Base-by-base conservation (phyloP, 2,888 invertebrate genomes). In the Leistus spinibarbis region DNA sequence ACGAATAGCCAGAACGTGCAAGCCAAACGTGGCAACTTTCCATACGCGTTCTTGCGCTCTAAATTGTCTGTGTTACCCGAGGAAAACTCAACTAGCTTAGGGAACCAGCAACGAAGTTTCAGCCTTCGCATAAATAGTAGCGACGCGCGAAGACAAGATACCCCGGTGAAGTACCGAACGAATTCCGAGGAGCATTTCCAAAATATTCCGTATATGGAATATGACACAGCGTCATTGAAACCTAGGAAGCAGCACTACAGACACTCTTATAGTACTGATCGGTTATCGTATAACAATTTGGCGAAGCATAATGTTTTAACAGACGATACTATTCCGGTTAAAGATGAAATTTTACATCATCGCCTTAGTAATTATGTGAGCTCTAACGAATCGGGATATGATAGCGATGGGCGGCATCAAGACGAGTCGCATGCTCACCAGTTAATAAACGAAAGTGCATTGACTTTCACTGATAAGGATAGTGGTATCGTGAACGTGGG, bases 301-400 rank as follows among this genome's bases (percentile, higher is more conserved):
- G 64, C 64, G n/a, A 23, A 64, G 24, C 64, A 64, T 23, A 64
- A 64, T 24, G 22, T 64, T 64, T 64, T 64, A 64, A 64, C 64
- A 56, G 78, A 80, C 16, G 82, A 83, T 40, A 80, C 78, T 56
- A 76, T 82, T 69, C 83, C 82, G 54, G 76, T 82, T 66, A 78
- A 86, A 79, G 90, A 90, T 86, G 86, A 89, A 81, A 84, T 88
- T 81, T 89, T 89, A 85, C 86, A 89, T 81, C 90, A 90, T 86
- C 88, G 90, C 80, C 86, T 90, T 81, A 90, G 90, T 83, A 92
- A 92, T 85, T 93, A 93, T 84, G 90, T 93, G 67, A 93, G 93
- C 85, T 94, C 93, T 63, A 94, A 93, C 84, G 94, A 94, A 85
- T 94, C 93, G 66, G 94, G 94, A 57, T 94, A 94, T 83, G 94